These are phyloP conservation scores for Chloroceryle amazona DNA, from an alignment of 2,797 vertebrate species.

Conservation along the genomic window DNA sequence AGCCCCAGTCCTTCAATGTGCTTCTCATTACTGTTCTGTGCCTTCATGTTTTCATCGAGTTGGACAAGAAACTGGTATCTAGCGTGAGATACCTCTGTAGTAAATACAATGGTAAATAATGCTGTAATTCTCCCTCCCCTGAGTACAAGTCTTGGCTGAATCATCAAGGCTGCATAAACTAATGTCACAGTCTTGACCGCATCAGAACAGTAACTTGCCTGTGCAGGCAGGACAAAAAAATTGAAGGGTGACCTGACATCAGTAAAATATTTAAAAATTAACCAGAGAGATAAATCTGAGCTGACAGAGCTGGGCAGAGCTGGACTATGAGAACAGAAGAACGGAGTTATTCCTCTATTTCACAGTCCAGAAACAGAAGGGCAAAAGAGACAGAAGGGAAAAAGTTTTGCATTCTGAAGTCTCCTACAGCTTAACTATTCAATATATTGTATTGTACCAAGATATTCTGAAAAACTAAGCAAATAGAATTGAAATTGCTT, in stretches of 20 bases:
- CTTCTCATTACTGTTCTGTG: background rate
- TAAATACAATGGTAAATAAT: background rate
- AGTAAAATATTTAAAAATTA: background rate
- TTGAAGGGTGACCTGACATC: background rate
- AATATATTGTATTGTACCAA: constrained; percentile 27
- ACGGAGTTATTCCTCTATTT: background rate
- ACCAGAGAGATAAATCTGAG: background rate
- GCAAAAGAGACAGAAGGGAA: background rate
- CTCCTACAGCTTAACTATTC: background rate
- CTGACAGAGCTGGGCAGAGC: background rate
- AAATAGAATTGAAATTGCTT: constrained; percentile 62
- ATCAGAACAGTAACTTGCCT: background rate
- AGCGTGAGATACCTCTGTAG: background rate
- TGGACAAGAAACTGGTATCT: background rate
- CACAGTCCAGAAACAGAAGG: background rate
- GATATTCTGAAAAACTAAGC: constrained; percentile 43
- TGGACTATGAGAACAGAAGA: background rate
- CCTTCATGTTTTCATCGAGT: background rate
- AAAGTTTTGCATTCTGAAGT: background rate
- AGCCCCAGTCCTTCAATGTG: rapidly evolving
- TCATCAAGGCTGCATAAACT: background rate
- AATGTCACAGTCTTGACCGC: background rate
- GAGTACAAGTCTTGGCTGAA: background rate
- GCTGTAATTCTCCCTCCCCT: background rate
- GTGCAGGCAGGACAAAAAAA: background rate